Evolutionary conservation across 2,888 invertebrate genomes (phyloP).

Genomic region (Andrena haemorrhoa): DNA sequence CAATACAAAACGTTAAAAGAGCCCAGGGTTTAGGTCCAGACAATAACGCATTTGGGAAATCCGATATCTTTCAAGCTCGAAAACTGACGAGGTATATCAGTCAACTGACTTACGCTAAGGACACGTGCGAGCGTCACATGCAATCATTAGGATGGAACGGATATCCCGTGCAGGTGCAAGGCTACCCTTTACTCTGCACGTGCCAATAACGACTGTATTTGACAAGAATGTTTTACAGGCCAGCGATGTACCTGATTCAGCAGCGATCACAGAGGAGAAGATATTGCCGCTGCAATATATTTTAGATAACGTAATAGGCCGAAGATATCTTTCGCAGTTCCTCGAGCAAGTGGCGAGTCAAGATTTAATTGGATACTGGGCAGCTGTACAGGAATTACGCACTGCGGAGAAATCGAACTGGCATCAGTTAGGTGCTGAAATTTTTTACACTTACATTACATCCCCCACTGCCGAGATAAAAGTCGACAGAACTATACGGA

Average conservation of each 20-base stretch:
- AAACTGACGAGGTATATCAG: conserved; percentile 94
- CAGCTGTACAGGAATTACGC: conserved; percentile 93
- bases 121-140: conserved; percentile 92
- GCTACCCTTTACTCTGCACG: conserved; percentile 70
- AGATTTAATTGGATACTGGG: conserved; percentile 94
- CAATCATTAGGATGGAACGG: conserved; percentile 92
- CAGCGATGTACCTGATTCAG: conserved; percentile 76
- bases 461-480: conserved; percentile 93
- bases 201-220: conserved; percentile 22
- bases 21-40: conserved; percentile 92
- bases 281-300: conserved; percentile 90
- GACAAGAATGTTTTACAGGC: conserved; percentile 74
- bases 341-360: conserved; percentile 93
- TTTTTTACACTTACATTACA: conserved; percentile 95
- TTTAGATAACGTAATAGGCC: conserved; percentile 91
- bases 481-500: conserved; percentile 92
- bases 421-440: conserved; percentile 96
- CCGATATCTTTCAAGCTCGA: conserved; percentile 91
- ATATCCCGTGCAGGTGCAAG: conserved; percentile 81
- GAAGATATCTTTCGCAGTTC: conserved; percentile 92
- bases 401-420: conserved; percentile 91
- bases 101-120: conserved; percentile 92
- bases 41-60: conserved; percentile 87
- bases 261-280: conserved; percentile 74
- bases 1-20: conserved; percentile 94